Base-by-base conservation (phyloP, 2,113 vertebrate species). In the Heterocephalus glaber region DNA sequence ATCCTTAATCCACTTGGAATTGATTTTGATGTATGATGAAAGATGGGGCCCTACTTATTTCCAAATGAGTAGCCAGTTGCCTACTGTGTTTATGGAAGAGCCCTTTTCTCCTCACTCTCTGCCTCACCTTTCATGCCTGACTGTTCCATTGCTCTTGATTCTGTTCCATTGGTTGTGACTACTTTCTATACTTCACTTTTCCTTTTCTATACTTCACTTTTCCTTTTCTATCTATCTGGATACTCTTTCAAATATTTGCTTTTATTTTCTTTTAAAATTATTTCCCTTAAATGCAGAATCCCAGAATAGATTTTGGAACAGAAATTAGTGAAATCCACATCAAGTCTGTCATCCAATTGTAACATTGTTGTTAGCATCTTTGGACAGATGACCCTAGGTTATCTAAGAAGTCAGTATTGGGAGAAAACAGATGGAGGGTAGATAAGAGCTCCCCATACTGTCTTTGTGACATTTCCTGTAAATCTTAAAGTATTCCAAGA, bases 211-310 rank as follows among this genome's bases (percentile, higher is more conserved):
- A 22, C 24, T 66, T 47, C 8, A 28, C 4, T 72, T 56, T 77
- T 68, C 30, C 63, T 92, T 33, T 80, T 82, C 41, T 41, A 33
- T 52, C 2, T 54, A 38, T 54, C 80, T 87, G 28, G 66, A 28
- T 82, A 58, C 10, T 47, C 49, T 79, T 66, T 65, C 1, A 38
- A 56, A 5, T 17, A 28, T 63, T 72, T 74, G 70, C 22, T 70
- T 84, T 90, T 49, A 19, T 74, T 95, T 94, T 63, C 84, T 79
- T 93, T 70, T 52, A 66, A 85, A 58, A 33, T 30, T 9, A 77
- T 65, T 61, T 86, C 24, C 65, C 19, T 92, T 68, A 41, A 70
- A 47, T 44, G 84, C 49, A 63, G 3, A 49, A 4, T 77, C 81
- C 30, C 61, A 63, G 47, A 77, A 56, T 65, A 76, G 65, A 79